phyloP scores from a whole-genome alignment of 2,113 vertebrate genomes.

The Oreochromis niloticus region DNA sequence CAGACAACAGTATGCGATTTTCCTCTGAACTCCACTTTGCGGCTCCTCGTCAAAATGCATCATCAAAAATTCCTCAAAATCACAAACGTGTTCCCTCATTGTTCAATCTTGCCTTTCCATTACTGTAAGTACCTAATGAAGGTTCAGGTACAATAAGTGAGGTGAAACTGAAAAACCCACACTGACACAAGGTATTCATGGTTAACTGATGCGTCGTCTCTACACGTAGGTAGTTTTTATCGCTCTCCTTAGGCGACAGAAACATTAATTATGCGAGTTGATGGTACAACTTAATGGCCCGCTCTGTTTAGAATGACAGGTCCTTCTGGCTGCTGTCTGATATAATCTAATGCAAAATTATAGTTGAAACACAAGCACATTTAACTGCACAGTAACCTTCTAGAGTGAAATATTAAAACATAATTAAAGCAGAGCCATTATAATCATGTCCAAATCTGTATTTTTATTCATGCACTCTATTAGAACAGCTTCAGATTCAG shows the following conservation, averaged over 20 bases:
- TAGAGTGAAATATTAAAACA: background rate
- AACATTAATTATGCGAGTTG: background rate
- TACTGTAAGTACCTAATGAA: background rate
- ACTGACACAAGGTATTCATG: background rate
- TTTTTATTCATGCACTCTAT: background rate
- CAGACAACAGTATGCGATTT: background rate
- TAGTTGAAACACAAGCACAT: background rate
- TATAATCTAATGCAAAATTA: background rate
- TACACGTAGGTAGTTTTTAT: background rate
- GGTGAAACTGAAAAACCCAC: background rate
- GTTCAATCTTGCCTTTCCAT: background rate
- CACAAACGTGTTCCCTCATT: background rate
- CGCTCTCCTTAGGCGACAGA: background rate
- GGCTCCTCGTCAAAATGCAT: background rate
- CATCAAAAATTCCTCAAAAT: background rate
- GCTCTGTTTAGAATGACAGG: background rate
- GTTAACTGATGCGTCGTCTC: fast-evolving
- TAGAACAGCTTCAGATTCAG: background rate
- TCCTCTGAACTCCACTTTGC: background rate
- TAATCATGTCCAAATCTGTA: background rate
- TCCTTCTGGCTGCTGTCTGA: background rate
- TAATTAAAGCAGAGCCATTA: background rate
- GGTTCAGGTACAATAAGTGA: background rate
- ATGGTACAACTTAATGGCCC: background rate
- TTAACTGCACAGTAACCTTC: background rate